Percentiles rank a stretch among this genome's conserved stretches.
These are phyloP conservation scores for Monarcha castaneiventris DNA, from an alignment of 2,113 vertebrate species.

Conservation along the genomic window DNA sequence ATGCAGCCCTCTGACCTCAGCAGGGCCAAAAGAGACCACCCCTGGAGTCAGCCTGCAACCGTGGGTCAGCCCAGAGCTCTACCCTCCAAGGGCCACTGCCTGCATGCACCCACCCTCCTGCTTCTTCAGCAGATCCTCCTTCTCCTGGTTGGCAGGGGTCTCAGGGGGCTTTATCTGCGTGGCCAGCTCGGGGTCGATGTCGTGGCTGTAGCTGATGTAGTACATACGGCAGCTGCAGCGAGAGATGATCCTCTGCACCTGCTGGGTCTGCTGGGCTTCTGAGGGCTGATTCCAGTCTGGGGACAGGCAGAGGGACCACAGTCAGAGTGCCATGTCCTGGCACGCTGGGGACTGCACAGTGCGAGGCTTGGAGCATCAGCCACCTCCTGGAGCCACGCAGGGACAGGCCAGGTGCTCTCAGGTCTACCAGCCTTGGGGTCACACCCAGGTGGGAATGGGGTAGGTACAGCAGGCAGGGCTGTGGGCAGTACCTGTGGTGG, in stretches of 20 bases:
- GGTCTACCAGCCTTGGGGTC: background rate
- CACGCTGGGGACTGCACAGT: rapidly evolving
- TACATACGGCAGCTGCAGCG: slow-evolving; percentile 98
- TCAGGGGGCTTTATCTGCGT: slow-evolving; percentile 96
- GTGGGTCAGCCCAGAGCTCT: background rate
- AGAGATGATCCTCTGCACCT: slow-evolving; percentile 97
- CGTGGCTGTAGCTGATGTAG: slow-evolving; percentile 98
- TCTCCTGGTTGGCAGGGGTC: slow-evolving; percentile 85
- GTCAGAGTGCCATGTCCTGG: background rate
- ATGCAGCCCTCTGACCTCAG: background rate
- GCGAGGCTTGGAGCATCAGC: background rate
- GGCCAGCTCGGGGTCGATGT: slow-evolving; percentile 93
- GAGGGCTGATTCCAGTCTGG: slow-evolving; percentile 96
- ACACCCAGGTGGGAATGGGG: rapidly evolving
- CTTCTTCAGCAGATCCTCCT: slow-evolving; percentile 95
- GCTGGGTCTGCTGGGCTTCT: slow-evolving; percentile 89
- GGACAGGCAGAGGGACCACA: background rate
- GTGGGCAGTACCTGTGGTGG: slow-evolving; percentile 86
- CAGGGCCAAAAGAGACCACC: background rate
- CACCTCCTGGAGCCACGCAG: background rate
- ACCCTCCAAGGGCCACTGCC: rapidly evolving
- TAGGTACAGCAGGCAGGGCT: background rate
- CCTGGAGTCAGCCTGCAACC: background rate
- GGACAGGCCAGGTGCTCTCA: background rate
- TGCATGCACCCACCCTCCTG: slow-evolving; percentile 83